Base-by-base conservation (phyloP, 2,113 vertebrate genomes). In the Engystomops pustulosus region DNA sequence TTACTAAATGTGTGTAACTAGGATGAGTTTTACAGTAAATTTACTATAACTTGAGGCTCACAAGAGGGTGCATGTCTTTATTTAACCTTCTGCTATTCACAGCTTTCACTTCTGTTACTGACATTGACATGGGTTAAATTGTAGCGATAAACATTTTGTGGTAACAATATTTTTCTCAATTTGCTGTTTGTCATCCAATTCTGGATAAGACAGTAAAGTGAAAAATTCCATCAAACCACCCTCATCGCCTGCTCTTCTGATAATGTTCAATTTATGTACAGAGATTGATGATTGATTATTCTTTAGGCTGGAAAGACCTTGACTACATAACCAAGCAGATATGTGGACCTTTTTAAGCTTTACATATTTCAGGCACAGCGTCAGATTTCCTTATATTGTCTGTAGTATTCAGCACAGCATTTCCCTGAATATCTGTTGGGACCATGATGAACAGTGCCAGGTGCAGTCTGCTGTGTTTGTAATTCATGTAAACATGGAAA, bases 1-100 rank as follows among this genome's bases (percentile, higher is more conserved):
- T 30, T 23, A 44, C 68, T 44, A 70, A 70, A 70, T 70, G 36
- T 25, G 65, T 36, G 20, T 70, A n/a, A 70, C 68, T 70, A 23
- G 36, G 36, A 70, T 20, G 67, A 41, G 18, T 41, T 41, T 44
- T 44, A 5, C n/a, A n/a, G n/a, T n/a, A n/a, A n/a, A 0, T 70
- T 70, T 70, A 11, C 20, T 23, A 44, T 20, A 23, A 70, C 32
- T n/a, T 41, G 68, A 44, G 68, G 68, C 68, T 41, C 68, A 23
- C 34, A 9, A 38, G 68, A 38, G 67, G 67, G 25, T 36, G 9
- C 6, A 68, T 70, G 36, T 70, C n/a, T n/a, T n/a, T n/a, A n/a
- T 70, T 70, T 41, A 70, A 14, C 11, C 36, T 23, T 12, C 20
- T 70, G 20, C 34, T 70, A 4, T 34, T 67, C 17, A 8, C 1